Evolutionary conservation across 2,797 vertebrate genomes (phyloP), one percentile per base, ranked within the genome.

Genomic region (Rallus crepitans): DNA sequence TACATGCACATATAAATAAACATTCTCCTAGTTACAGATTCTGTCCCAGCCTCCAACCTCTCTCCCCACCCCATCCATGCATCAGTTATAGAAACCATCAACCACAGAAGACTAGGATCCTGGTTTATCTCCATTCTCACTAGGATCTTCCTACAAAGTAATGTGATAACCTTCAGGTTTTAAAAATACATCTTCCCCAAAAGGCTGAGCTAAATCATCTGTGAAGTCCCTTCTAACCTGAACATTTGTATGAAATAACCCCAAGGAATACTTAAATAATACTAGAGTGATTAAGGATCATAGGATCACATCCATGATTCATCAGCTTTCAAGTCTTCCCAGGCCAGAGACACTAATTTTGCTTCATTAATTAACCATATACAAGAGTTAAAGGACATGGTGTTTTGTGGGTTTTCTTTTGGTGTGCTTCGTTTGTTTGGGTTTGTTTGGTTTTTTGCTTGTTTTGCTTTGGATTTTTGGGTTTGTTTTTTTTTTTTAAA

Each of bases 1-100:
- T 1, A 68, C 1, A 28, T 0, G 3, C 2, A 23, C 7, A 68
- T 2, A 48, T 2, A 59, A 28, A 40, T 1, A 59, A 13, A 80
- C 15, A 39, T 27, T 31, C 7, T 19, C 4, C 31, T 55, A 85
- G 30, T 20, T 66, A 45, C 16, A 64, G 11, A 20, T 40, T 40
- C 60, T 31, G 68, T 37, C 20, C 13, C 20, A 7, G 9, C 28
- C 25, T 15, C 52, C 12, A 21, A 47, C 19, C 10, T 45, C 7
- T 5, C 6, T 60, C 61, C 13, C 68, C 15, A 52, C 42, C 59
- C 19, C 77, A 39, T 48, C 37, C 1, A 7, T 15, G 11, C 80
- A 59, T 25, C 37, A 31, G 5, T n/a, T 84, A 53, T 30, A 64
- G 82, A 92, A 76, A 47, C 7, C n/a, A 35, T n/a, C 50, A 89